Evolutionary conservation across 2,113 vertebrate genomes (phyloP).

Genomic region (Serinus canaria): DNA sequence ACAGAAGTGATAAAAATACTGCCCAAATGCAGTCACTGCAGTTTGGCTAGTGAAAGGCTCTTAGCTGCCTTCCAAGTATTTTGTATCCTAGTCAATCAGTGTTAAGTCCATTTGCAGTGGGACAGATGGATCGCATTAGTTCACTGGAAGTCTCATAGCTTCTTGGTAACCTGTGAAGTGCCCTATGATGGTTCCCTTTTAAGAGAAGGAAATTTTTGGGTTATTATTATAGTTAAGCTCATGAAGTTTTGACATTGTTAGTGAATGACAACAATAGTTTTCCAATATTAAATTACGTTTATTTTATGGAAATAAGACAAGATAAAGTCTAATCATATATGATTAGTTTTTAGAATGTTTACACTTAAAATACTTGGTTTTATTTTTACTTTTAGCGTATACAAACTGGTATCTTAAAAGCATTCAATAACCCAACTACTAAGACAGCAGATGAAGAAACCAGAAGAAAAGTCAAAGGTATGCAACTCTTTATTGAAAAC

Average conservation of each 20-base stretch:
- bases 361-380: neutral
- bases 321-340: neutral
- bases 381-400: conserved; percentile 80
- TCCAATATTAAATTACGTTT: neutral
- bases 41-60: neutral
- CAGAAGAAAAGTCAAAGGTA: conserved; percentile 96
- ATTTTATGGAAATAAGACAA: neutral
- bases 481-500: conserved; percentile 1
- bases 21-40: neutral
- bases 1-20: neutral
- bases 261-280: neutral
- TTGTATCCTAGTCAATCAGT: neutral
- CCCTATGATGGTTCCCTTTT: neutral
- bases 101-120: neutral
- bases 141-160: neutral
- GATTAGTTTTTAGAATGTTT: neutral
- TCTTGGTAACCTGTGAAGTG: neutral
- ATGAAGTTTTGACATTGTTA: neutral
- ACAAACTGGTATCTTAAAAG: conserved; percentile 93
- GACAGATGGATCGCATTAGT: neutral
- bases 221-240: neutral
- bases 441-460: conserved; percentile 97
- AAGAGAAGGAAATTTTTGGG: neutral
- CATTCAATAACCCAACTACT: conserved; percentile 96
- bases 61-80: neutral